Base-by-base conservation (phyloP, 2,113 vertebrate genomes). In the Bujurquina vittata region DNA sequence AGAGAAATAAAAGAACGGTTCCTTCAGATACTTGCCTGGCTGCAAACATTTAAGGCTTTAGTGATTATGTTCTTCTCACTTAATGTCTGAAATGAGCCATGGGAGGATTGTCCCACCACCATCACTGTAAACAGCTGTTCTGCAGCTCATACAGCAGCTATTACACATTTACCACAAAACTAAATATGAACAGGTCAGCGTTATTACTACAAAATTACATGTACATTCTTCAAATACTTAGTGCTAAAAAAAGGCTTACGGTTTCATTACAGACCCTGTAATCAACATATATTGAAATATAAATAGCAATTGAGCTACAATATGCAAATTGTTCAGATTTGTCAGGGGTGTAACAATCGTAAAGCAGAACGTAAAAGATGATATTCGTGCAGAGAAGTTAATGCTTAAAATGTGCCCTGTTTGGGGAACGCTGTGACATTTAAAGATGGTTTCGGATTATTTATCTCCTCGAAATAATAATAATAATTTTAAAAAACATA, bases 211-310 rank as follows among this genome's bases (percentile, higher is more conserved):
- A 59, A 56, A 33, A 75, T 73, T 22, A 57, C 10, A 26, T 17
- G 20, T 58, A 78, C 40, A 54, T 80, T 84, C 37, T 15, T 83
- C 33, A 81, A 84, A 85, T 43, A 75, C 22, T 91, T 92, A 92
- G 91, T 94, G 86, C 89, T 93, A 67, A 86, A 72, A 77, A 72
- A 86, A 75, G 33, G 7, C 14, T 33, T 59, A 11, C 77, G 46
- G 86, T 82, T 88, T n/a, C 55, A 80, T 86, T 78, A 85, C 84
- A 87, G 75, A 84, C 77, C 77, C 55, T 88, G 85, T 87, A 87
- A 84, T 83, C 7, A 6, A 76, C 84, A 92, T 92, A 92, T 87
- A 94, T 94, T 89, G 86, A 89, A 78, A 29, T 89, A 92, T 94
- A 95, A 89, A 95, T 94, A 94, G 79, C 67, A 86, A 60, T 75